Evolutionary conservation across 1,140 invertebrate genomes (phyloP), one percentile per base, ranked within the genome.

Genomic region (Pomacea maculata): DNA sequence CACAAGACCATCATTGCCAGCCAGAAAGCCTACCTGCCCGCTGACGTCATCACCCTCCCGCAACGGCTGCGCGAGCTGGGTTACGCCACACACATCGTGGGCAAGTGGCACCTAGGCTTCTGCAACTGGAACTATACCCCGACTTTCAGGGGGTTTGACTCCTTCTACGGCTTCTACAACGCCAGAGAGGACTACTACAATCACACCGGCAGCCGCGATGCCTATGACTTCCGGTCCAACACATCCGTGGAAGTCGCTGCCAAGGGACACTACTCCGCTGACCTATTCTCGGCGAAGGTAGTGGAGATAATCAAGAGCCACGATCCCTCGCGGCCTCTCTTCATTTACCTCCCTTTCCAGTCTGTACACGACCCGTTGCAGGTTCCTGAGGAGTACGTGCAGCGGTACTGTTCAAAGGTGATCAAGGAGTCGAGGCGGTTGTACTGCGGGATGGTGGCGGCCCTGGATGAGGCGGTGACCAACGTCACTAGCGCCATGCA

Each of bases 381-480:
- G 15, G 57, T 61, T 11, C 57, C 57, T 17, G 57, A 11, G 11
- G 4, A 1, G 57, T 61, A 61, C 57, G 57, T 61, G 11, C 57
- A 61, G 57, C 11, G 57, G 57, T 61, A 61, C 57, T 61, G 57
- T 61, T 61, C 57, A 61, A 11, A 9, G 1, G 57, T 61, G 11
- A 1, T 2, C 8, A 61, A 61, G 3, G 57, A 17, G 15, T 17
- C 57, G 8, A 54, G 74, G 19, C n/a, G 25, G 21, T 7, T 29
- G 57, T 63, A 75, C 55, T 73, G 88, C 96, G 96, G 93, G 0
- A 95, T 98, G 92, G 88, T 97, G n/a, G 92, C 94, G 11, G 95
- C 95, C 87, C 87, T 98, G 82, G 97, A 98, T 90, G 93, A 95
- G 82, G 97, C 96, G 0, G 95, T 98, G 6, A 96, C 96, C 14